Evolutionary conservation across 2,797 vertebrate genomes (phyloP), one percentile per base, ranked within the genome.

Genomic region (Gymnodraco acuticeps): DNA sequence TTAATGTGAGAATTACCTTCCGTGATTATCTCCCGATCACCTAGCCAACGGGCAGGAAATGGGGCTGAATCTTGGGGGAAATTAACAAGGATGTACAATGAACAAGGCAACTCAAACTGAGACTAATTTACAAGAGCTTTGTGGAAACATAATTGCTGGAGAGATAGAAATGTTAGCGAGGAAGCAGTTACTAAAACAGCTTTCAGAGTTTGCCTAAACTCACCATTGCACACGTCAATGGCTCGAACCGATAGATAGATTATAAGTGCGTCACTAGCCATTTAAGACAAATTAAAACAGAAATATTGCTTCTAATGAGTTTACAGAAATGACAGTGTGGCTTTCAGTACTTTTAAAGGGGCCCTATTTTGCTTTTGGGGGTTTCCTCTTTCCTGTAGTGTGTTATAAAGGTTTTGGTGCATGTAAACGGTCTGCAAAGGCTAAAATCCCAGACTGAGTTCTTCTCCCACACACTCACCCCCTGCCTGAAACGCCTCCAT

Each of bases 1-100:
- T 87, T 83, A 82, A 88, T 80, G 59, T 2, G 51, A 85, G 41
- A 82, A 88, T 87, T 83, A 80, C 58, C 68, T 71, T 72, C 68
- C 51, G 16, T 83, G 73, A 91, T 87, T 88, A 75, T 65, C 63
- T 59, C 51, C 64, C 5, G 15, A 55, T 73, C 76, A 82, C 75
- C 65, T 75, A 33, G 61, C 76, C 73, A 72, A 66, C 64, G 52
- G 70, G 70, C 65, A 80, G 74, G 63, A 85, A 84, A 78, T 64
- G 55, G 61, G 70, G 71, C 60, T 82, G 71, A 58, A 70, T 75
- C 45, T 58, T 64, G 38, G 59, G 68, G 65, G 58, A 82, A 75
- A 85, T 80, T 68, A 79, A 69, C 55, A 68, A 75, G 48, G n/a
- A 78, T 69, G 67, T 59, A 78, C 71, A 71, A 66, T 63, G 59